Percentiles rank a stretch among this genome's conserved stretches.
Conservation (phyloP, 2,888 invertebrate genomes). For the Chromoteleia sp. region DNA sequence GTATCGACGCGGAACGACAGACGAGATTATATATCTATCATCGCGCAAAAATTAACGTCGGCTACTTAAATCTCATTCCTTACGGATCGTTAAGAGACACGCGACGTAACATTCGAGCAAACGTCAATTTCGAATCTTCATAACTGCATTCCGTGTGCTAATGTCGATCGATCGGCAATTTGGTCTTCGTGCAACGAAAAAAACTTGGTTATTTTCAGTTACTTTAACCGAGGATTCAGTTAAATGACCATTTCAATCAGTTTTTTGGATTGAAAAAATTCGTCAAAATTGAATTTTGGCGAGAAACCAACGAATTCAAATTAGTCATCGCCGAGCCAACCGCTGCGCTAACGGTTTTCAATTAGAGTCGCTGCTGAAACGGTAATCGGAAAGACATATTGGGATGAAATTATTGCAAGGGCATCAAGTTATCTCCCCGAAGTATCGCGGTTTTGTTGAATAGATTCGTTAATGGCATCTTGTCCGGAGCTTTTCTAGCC, state of each 20-base stretch:
- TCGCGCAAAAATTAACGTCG: constrained; percentile 35
- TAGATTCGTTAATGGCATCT: constrained; percentile 55
- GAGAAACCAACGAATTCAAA: too few relatives aligned
- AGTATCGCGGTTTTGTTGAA: constrained; percentile 29
- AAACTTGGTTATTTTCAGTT: too few relatives aligned
- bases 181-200: too few relatives aligned
- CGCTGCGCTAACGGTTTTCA: too few relatives aligned
- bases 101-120: constrained; percentile 3
- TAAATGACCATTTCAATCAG: too few relatives aligned
- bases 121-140: too few relatives aligned
- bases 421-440: constrained; percentile 42
- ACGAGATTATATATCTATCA: constrained; percentile 45
- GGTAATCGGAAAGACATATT: constrained; percentile 17
- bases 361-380: neutral
- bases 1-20: constrained; percentile 73
- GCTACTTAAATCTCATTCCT: constrained; percentile 20
- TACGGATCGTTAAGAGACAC: neutral
- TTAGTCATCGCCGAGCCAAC: too few relatives aligned
- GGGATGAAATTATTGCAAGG: constrained; percentile 2
- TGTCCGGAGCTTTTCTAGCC: constrained; percentile 11
- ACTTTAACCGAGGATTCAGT: too few relatives aligned
- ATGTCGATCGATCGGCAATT: too few relatives aligned
- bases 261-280: too few relatives aligned
- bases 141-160: too few relatives aligned
- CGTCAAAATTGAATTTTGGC: too few relatives aligned